Evolutionary conservation across 2,113 vertebrate species (phyloP).

Genomic region (Pelodiscus sinensis): DNA sequence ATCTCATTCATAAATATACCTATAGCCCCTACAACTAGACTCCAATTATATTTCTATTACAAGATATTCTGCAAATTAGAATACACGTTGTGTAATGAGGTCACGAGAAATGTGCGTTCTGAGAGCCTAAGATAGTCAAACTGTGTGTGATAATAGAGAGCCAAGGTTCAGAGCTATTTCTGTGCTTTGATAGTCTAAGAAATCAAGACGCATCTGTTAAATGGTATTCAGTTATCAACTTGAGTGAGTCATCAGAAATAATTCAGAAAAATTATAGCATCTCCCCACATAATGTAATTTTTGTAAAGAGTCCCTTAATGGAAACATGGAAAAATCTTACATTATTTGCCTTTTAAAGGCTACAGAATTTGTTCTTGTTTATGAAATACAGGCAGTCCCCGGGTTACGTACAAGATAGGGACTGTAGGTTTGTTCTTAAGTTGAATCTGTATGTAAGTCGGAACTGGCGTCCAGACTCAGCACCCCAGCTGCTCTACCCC

Average conservation of each 20-base stretch:
- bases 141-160: neutral
- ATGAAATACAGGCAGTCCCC: too few species aligned
- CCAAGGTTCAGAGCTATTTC: neutral
- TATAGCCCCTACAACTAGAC: neutral
- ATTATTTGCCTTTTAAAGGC: constrained; percentile 58
- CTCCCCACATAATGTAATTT: constrained; percentile 25
- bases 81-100: neutral
- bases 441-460: too few species aligned
- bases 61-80: neutral
- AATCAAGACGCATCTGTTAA: neutral
- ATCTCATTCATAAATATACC: neutral
- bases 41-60: neutral
- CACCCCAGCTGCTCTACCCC: too few species aligned
- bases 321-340: neutral
- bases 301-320: constrained; percentile 4
- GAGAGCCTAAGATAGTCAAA: neutral
- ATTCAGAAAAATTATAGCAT: neutral
- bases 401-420: too few species aligned
- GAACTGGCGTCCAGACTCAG: too few species aligned
- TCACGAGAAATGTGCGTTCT: neutral
- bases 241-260: neutral
- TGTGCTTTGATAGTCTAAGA: neutral
- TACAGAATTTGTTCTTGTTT: constrained; percentile 18
- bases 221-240: neutral
- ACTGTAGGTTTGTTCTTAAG: too few species aligned